These are phyloP conservation scores for Latrodectus elegans DNA, from an alignment of 2,888 invertebrate genomes.

Conservation along the genomic window DNA sequence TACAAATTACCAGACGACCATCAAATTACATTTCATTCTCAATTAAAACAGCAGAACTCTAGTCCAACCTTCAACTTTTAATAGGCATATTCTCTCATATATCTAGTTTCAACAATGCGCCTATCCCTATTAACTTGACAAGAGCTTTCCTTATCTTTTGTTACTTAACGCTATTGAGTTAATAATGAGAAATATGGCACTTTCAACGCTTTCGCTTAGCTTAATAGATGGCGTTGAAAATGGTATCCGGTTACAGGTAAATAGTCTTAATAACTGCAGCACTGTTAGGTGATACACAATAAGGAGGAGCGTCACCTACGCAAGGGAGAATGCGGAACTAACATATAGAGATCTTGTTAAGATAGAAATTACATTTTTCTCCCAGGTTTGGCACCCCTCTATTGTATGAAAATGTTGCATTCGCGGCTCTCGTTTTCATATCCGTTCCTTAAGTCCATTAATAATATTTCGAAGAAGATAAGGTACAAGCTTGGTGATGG, in stretches of 20 bases:
- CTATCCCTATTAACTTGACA: neutral
- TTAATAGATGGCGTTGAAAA: constrained; percentile 43
- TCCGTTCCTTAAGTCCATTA: no score
- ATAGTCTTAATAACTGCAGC: constrained; percentile 41
- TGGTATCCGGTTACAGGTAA: constrained; percentile 49
- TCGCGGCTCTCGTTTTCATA: no score
- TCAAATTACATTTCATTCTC: no score
- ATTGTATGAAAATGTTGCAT: no score
- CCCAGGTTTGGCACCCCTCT: no score
- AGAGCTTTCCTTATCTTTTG: neutral
- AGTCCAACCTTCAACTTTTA: no score
- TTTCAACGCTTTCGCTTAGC: constrained; percentile 37
- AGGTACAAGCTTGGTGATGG: no score
- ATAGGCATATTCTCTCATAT: no score
- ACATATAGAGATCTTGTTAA: constrained; percentile 55
- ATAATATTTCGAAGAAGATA: no score
- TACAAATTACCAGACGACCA: no score
- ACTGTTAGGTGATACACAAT: constrained; percentile 43
- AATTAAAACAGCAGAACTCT: no score
- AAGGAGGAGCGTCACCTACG: constrained; percentile 25
- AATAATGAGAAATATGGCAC: constrained; percentile 29
- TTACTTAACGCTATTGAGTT: constrained; percentile 2
- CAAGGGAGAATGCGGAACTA: constrained; percentile 50
- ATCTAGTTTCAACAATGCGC: no score
- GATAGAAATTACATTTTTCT: constrained; percentile 40